These are phyloP conservation scores for Oceanodroma leucorhoa DNA, from an alignment of 2,797 vertebrate genomes.

Conservation along the genomic window DNA sequence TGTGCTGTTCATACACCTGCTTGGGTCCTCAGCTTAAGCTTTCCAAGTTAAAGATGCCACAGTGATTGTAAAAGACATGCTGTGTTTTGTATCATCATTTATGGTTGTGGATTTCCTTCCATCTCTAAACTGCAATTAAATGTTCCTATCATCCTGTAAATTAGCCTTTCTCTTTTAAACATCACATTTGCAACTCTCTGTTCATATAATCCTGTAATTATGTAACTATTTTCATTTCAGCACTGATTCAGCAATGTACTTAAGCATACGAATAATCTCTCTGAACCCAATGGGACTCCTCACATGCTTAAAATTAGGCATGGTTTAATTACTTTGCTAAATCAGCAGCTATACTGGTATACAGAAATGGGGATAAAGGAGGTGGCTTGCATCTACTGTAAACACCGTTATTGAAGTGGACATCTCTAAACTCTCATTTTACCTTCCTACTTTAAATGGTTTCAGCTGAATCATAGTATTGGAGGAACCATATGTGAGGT, in stretches of 20 bases:
- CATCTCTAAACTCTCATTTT: not conserved
- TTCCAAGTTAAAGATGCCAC: not conserved
- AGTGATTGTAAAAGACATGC: not conserved
- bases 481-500: not conserved
- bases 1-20: not conserved
- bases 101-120: slow-evolving; percentile 10
- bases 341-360: not conserved
- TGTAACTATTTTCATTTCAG: slow-evolving; percentile 50
- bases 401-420: not conserved
- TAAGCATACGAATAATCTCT: slow-evolving; percentile 15
- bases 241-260: slow-evolving; percentile 50
- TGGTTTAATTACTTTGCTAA: slow-evolving; percentile 6
- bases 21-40: not conserved
- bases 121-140: slow-evolving; percentile 40
- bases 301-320: slow-evolving; percentile 35
- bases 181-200: slow-evolving; percentile 23
- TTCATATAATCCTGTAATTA: slow-evolving; percentile 48
- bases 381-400: not conserved
- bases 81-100: not conserved
- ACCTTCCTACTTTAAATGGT: not conserved
- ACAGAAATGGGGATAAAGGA: not conserved
- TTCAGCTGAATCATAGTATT: not conserved
- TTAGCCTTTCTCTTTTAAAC: slow-evolving; percentile 42
- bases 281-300: slow-evolving; percentile 20
- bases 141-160: slow-evolving; percentile 51